These are phyloP conservation scores for Lasioglossum lativentre DNA, from an alignment of 2,888 invertebrate species.

Conservation along the genomic window DNA sequence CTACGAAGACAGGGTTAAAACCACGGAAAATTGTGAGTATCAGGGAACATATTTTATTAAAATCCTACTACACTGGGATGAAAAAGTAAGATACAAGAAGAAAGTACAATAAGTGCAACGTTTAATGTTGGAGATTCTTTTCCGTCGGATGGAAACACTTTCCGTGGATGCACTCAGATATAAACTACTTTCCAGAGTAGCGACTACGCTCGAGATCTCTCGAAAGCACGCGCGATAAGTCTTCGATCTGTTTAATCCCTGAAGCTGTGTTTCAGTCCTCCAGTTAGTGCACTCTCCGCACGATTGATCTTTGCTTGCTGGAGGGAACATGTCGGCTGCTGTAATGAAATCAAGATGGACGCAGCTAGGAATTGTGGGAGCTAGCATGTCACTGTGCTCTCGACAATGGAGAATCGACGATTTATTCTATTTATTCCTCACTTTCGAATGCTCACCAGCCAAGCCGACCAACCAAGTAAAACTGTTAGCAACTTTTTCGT, in stretches of 20 bases:
- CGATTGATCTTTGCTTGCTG: slow-evolving; percentile 41
- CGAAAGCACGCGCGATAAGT: slow-evolving; percentile 52
- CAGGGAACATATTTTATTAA: background rate
- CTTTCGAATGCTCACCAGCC: background rate
- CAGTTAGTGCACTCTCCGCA: slow-evolving; percentile 17
- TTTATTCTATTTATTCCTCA: background rate
- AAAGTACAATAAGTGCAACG: background rate
- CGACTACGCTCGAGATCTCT: slow-evolving; percentile 30
- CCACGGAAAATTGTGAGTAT: background rate
- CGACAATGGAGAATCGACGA: background rate
- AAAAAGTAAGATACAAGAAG: background rate
- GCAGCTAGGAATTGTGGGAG: background rate
- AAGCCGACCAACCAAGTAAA: background rate
- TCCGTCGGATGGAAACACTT: slow-evolving; percentile 31
- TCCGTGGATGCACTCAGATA: slow-evolving; percentile 46
- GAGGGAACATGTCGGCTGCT: slow-evolving; percentile 8
- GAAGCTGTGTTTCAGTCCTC: slow-evolving; percentile 47
- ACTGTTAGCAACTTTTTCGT: background rate
- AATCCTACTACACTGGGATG: background rate
- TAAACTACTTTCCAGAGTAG: slow-evolving; percentile 58
- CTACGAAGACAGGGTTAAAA: no score
- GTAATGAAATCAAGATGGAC: slow-evolving; percentile 35
- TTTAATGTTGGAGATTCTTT: slow-evolving; percentile 22
- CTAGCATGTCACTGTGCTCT: background rate
- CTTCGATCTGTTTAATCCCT: slow-evolving; percentile 54